Conservation (phyloP, 2,888 invertebrate species). For the Drosophila greeni region DNA sequence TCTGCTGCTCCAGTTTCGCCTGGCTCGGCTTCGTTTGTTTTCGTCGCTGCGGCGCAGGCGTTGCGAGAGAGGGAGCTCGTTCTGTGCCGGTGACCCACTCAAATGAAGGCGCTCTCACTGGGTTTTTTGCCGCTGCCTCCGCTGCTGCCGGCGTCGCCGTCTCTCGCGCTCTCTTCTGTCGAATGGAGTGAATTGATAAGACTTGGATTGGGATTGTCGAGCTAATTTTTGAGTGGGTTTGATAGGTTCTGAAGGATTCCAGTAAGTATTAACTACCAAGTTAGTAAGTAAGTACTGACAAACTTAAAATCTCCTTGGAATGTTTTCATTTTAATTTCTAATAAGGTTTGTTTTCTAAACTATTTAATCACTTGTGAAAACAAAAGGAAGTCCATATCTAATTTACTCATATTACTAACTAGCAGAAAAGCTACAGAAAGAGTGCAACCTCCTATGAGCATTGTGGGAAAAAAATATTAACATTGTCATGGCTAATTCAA, state of each 20-base stretch:
- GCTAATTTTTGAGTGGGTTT: slow-evolving; percentile 5
- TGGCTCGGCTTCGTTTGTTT: slow-evolving; percentile 28
- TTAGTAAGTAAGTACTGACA: too few relatives aligned
- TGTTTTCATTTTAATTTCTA: too few relatives aligned
- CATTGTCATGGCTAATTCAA: too few relatives aligned
- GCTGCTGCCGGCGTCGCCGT: slow-evolving; percentile 39
- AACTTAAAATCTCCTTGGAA: too few relatives aligned
- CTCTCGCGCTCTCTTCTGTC: slow-evolving; percentile 47
- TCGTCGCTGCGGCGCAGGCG: slow-evolving; percentile 50
- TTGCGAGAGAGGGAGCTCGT: slow-evolving; percentile 33
- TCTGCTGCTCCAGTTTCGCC: slow-evolving; percentile 61
- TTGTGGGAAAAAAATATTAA: too few relatives aligned
- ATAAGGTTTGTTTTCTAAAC: too few relatives aligned
- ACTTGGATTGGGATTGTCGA: neutral
- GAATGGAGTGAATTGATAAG: slow-evolving; percentile 59
- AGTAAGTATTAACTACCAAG: neutral
- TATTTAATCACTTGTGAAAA: too few relatives aligned
- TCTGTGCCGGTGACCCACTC: slow-evolving; percentile 37
- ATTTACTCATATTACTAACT: too few relatives aligned
- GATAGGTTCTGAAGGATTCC: neutral
- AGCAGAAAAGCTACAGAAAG: too few relatives aligned
- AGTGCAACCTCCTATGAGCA: too few relatives aligned
- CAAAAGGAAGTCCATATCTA: too few relatives aligned
- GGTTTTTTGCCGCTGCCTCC: slow-evolving; percentile 47
- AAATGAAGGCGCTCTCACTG: slow-evolving; percentile 49